These are phyloP conservation scores for Phocoena phocoena DNA, from an alignment of 2,113 vertebrate genomes.

Conservation along the genomic window DNA sequence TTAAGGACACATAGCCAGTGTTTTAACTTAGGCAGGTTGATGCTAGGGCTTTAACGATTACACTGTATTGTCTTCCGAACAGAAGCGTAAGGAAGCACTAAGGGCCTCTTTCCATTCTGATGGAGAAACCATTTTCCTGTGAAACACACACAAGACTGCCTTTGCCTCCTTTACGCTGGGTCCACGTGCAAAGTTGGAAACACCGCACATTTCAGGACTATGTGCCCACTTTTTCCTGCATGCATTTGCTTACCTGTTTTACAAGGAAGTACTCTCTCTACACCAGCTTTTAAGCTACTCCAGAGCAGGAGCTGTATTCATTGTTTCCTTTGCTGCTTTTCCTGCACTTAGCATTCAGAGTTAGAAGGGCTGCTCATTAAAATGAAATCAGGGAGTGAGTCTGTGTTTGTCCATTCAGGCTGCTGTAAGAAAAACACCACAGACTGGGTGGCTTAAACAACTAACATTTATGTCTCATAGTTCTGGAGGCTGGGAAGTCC, in stretches of 20 bases:
- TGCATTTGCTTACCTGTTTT: background rate
- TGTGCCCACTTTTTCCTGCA: background rate
- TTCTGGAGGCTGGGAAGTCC: background rate
- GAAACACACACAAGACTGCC: background rate
- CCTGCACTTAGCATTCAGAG: background rate
- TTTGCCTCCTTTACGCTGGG: background rate
- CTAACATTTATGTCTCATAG: background rate
- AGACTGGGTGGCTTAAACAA: background rate
- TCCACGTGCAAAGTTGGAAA: background rate
- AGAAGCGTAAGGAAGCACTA: background rate
- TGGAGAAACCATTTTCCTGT: background rate
- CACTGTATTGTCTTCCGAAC: background rate
- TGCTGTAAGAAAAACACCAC: background rate
- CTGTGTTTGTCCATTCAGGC: background rate
- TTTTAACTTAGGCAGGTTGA: background rate
- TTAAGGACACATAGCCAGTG: background rate
- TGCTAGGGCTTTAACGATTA: background rate
- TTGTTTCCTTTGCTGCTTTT: background rate
- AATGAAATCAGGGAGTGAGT: background rate
- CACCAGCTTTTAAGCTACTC: background rate
- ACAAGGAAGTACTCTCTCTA: background rate
- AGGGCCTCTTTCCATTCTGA: background rate
- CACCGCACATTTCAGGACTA: fast-evolving
- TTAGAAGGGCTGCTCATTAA: background rate
- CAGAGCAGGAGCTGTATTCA: background rate